Base-by-base conservation (phyloP, 2,888 invertebrate species). In the Netelia melanura region DNA sequence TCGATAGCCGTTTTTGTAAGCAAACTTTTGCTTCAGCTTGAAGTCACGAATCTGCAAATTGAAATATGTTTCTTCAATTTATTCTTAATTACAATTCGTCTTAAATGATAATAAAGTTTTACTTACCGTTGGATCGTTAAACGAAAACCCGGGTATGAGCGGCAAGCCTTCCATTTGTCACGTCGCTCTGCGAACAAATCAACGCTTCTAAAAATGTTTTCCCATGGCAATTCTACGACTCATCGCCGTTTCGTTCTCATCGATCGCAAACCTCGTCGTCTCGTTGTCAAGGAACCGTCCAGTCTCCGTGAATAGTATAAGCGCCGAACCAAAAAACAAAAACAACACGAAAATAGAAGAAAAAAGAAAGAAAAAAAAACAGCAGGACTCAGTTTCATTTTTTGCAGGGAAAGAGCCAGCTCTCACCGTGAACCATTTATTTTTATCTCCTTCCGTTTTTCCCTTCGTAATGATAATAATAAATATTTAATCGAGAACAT, bases 71-170 rank as follows among this genome's bases (percentile, higher is more conserved):
- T 56, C 17, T 56, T 58, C 0, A 21, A 58, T 54, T 21, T 21
- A 21, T 21, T 21, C 21, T 21, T 21, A 21, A 21, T 21, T 21
- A 21, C 14, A 5, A 44, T 65, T 52, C 17, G n/a, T 43, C 9
- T 11, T 9, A 1, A 14, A 10, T 6, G 54, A 54, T 44, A 56
- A 70, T 48, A 8, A 52, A 52, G 14, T n/a, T 48, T 11, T 1
- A 89, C 92, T 90, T 89, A 93, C 93, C 82, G 96, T 96, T 3
- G 96, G 95, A 92, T 97, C 96, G 54, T 94, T 93, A 91, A 97
- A 96, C 14, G 94, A 94, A 88, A 96, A 95, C 72, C 97, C 97
- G 8, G 97, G 97, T 79, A 97, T 93, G 93, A 96, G 96, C 5
- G 97, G 97, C 70, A 97, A 94, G 70, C 96, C 96, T 86, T 94